phyloP scores from a whole-genome alignment of 1,140 invertebrate genomes.

The Physella acuta region DNA sequence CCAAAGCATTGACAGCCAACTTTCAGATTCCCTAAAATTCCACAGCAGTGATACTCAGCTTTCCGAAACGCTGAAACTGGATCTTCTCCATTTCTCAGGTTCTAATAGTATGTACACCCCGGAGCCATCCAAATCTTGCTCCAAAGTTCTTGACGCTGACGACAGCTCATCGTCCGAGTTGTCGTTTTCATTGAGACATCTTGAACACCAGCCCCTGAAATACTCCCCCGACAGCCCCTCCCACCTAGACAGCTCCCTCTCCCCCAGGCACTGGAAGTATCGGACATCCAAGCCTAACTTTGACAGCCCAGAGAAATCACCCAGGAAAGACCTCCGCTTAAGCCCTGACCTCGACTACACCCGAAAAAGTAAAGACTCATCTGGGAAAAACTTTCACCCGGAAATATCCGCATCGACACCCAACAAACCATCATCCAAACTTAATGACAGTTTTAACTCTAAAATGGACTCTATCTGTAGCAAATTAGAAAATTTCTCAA shows the following conservation, averaged over 20 bases:
- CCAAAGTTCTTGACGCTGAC: too few species aligned
- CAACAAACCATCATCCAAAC: not conserved
- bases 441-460: conserved; percentile 18
- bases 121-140: too few species aligned
- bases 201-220: not conserved
- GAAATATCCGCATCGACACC: not conserved
- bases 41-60: too few species aligned
- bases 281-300: not conserved
- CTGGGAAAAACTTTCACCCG: not conserved
- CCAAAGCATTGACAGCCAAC: too few species aligned
- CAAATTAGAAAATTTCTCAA: conserved; percentile 8
- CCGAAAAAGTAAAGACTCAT: not conserved
- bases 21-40: too few species aligned
- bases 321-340: too few species aligned
- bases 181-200: not conserved
- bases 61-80: too few species aligned
- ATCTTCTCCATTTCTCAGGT: too few species aligned
- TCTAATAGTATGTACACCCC: too few species aligned
- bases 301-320: conserved; percentile 1
- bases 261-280: conserved; percentile 7
- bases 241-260: not conserved
- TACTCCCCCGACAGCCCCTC: not conserved
- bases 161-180: not conserved
- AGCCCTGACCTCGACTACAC: too few species aligned
- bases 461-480: conserved; percentile 11